These are phyloP conservation scores for Periophthalmus magnuspinnatus DNA, from an alignment of 2,797 vertebrate species.

Conservation along the genomic window DNA sequence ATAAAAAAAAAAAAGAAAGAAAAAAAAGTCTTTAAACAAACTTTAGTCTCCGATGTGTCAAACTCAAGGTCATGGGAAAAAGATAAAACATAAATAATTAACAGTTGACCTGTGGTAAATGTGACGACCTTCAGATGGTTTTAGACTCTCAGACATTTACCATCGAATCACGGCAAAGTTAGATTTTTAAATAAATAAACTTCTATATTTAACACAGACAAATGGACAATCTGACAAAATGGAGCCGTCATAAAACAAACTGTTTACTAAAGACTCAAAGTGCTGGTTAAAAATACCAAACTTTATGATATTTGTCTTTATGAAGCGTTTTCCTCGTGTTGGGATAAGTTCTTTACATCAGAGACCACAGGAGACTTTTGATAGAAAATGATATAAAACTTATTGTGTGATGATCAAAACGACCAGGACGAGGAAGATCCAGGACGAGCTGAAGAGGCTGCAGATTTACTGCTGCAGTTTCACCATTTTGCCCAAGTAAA, in stretches of 20 bases:
- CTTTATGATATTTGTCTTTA: background rate
- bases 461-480: too few relatives aligned
- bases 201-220: too few relatives aligned
- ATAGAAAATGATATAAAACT: too few relatives aligned
- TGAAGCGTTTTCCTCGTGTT: background rate
- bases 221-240: background rate
- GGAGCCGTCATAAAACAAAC: background rate
- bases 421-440: too few relatives aligned
- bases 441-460: too few relatives aligned
- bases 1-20: too few relatives aligned
- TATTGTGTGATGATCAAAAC: background rate
- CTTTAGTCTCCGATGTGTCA: background rate
- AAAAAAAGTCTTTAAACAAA: background rate
- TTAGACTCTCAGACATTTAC: background rate
- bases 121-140: constrained; percentile 25
- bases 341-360: background rate
- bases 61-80: background rate
- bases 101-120: background rate
- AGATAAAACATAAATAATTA: background rate
- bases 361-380: background rate
- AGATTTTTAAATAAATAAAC: too few relatives aligned
- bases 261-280: background rate
- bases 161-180: background rate
- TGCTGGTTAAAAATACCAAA: background rate
- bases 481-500: background rate